Base-by-base conservation (phyloP, 1,140 invertebrate genomes). In the Dryas iulia region DNA sequence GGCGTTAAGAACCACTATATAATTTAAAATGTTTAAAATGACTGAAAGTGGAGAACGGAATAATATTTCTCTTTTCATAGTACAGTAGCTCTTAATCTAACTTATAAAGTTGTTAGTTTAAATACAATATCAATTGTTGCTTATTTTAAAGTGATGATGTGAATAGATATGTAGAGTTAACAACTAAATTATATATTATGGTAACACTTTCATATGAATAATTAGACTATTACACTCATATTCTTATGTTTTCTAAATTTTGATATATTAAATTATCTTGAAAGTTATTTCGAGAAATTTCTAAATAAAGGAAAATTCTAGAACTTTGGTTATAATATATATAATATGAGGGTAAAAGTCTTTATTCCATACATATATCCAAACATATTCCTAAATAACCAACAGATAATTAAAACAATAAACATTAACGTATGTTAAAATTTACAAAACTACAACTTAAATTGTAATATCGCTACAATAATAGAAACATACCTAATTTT, bases 381-480 rank as follows among this genome's bases (percentile, higher is more conserved):
- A 26, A 56, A 56, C 18, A 39, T 61, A 61, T 58, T 62, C 58
- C 69, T 65, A 60, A 67, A 52, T 18, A 54, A 60, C 23, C 47
- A 54, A 61, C 39, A 68, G 26, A 60, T 23, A 57, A 57, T 58
- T 61, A 61, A 65, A 60, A 47, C 69, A 66, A 66, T 59, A 61
- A 61, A 66, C 28, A 47, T 71, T 65, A 84, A 87, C 87, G 69
- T 66, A 78, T 75, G 74, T 85, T 89, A 89, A 87, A 89, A 89
- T 88, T 86, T 89, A 87, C 81, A 84, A 83, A 76, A 83, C 80
- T 89, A 89, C 83, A 87, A 87, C 81, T 87, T 79, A 88, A 84
- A 84, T 77, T 73, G 69, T 85, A 82, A 72, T 83, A 77, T 86
- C 80, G 81, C 78, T 84, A 86, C 71, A 78, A 80, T 79, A 80